Evolutionary conservation across 2,113 vertebrate genomes (phyloP), one percentile per base, ranked within the genome.

Genomic region (Psilopogon haemacephalus): DNA sequence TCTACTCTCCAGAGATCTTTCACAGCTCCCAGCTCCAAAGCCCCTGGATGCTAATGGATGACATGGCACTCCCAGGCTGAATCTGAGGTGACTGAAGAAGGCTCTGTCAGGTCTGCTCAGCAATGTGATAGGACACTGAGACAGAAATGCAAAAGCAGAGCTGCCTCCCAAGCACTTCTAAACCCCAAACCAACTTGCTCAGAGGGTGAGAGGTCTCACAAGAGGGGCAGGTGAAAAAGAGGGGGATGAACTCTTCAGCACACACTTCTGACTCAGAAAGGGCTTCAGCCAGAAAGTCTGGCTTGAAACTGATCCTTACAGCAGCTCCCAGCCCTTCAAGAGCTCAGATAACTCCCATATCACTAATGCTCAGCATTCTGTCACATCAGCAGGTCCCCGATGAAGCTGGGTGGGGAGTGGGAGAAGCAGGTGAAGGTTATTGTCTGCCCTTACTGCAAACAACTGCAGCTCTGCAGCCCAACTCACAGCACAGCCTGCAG

Each of bases 241-340:
- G 79, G 79, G 50, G 56, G 48, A 92, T 87, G 38, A 93, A 67
- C 55, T 76, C 68, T 70, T 95, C 79, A 93, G 52, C 75, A 88
- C 37, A 50, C 74, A 80, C 87, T 95, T 88, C 24, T 85, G 82
- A 72, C 64, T 93, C 56, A 27, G 23, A 54, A 80, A 69, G 75
- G 33, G 55, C 59, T 87, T 94, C 59, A 91, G 2, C 63, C 63
- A 85, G 37, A 87, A 93, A 76, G 75, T 5, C n/a, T 8, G 64
- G 63, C 40, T 60, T 79, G 40, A 91, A 89, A 65, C 63, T 8
- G 40, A 72, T 58, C 54, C 81, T 73, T 15, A 27, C 16, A 82
- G 55, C 58, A 84, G 72, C 52, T 83, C 65, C 37, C 60, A 86
- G 84, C 27, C 55, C 82, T 89, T 76, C 35, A 83, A 73, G 64